Base-by-base conservation (phyloP, 1,140 invertebrate species). In the Trichonephila clavipes region DNA sequence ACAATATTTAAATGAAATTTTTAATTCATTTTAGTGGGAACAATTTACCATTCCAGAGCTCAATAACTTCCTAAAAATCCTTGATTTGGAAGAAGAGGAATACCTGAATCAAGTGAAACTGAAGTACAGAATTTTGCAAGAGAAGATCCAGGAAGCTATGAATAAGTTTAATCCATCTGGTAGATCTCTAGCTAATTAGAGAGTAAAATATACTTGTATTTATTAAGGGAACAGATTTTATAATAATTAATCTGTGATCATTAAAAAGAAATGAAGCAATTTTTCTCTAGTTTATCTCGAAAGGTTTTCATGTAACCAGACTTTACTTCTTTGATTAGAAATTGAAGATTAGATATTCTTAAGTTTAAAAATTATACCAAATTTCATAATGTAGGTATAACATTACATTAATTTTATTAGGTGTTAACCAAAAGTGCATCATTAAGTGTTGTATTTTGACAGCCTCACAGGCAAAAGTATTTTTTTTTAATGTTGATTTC, bases 41-140 rank as follows among this genome's bases (percentile, higher is more conserved):
- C 96, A 96, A 19, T 97, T 97, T 95, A 96, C 96, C 89, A 94
- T 96, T n/a, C 97, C 97, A 61, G 97, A 97, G 95, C 95, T 97
- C 87, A 95, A 96, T 28, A 97, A 97, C 95, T 97, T 97, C 95
- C 95, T 97, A 51, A 95, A 95, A 66, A 97, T 97, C 24, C 94
- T 97, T 81, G 96, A 97, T 92, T 95, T 96, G 58, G 97, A 97
- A 95, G 97, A 97, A 95, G 95, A 96, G 24, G 97, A 97, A 93
- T 96, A 97, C 90, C 95, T 96, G 16, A 95, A 96, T 58, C 96
- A 97, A 94, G 96, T 97, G 4, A 95, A 96, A 90, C 95, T 96
- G 86, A 97, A 97, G 94, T 97, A 97, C 95, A 95, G 95, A 28
- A 85, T 94, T 59, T 44, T 94, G 34, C 93, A 93, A 14, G 94